phyloP scores from a whole-genome alignment of 2,888 invertebrate species.

The Dimorphilus gyrociliatus region DNA sequence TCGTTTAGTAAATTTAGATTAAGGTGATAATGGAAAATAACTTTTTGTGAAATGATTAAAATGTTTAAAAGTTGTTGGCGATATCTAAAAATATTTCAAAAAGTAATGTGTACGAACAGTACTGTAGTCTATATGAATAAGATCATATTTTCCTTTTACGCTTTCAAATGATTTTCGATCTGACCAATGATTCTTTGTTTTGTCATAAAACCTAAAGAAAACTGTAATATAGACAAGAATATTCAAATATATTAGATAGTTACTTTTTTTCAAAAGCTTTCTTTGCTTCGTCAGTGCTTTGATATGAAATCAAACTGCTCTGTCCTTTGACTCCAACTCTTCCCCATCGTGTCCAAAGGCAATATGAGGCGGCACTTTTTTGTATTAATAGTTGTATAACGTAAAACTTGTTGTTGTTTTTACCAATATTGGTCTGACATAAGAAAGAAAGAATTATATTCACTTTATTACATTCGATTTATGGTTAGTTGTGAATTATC shows the following conservation, averaged over 20 bases:
- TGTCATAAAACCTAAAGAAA: constrained; percentile 38
- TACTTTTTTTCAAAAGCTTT: constrained; percentile 39
- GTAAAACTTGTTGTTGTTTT: constrained; percentile 44
- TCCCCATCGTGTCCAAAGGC: constrained; percentile 44
- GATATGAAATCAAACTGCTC: constrained; percentile 31
- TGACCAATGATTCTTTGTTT: constrained; percentile 40
- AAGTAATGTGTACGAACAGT: too few relatives aligned
- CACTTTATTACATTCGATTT: not conserved
- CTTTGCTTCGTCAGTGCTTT: constrained; percentile 38
- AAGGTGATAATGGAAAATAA: too few relatives aligned
- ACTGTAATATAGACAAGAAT: not conserved
- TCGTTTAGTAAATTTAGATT: too few relatives aligned
- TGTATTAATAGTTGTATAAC: constrained; percentile 41
- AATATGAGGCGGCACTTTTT: constrained; percentile 26
- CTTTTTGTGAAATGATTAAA: too few relatives aligned
- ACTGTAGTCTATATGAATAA: constrained; percentile 39
- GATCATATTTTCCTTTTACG: constrained; percentile 40
- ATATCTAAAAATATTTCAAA: too few relatives aligned
- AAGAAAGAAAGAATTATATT: constrained; percentile 1
- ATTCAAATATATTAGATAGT: too few relatives aligned
- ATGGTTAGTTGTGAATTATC: too few relatives aligned
- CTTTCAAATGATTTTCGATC: constrained; percentile 34
- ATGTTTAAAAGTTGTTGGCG: too few relatives aligned
- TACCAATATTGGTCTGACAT: constrained; percentile 40
- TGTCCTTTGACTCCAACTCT: constrained; percentile 43